Percentiles rank a stretch among this genome's conserved stretches.
phyloP scores from a whole-genome alignment of 2,888 invertebrate genomes.

The Patella pellucida region DNA sequence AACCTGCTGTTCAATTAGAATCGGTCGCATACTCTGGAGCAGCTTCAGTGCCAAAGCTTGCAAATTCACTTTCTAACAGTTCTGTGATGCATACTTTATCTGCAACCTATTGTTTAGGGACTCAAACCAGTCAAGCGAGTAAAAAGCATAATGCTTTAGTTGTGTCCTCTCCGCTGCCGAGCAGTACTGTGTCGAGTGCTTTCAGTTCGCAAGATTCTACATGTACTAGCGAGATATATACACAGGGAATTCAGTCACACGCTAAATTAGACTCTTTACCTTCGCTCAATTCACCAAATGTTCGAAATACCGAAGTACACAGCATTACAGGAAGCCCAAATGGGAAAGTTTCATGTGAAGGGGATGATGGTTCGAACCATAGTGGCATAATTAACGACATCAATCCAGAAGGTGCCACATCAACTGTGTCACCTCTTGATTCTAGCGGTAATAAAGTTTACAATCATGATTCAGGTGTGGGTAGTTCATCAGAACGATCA shows the following conservation, averaged over 20 bases:
- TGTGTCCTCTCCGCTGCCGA: conserved; percentile 18
- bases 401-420: conserved; percentile 38
- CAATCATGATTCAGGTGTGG: conserved; percentile 64
- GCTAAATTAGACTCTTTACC: conserved; percentile 23
- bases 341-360: conserved; percentile 42
- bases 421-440: conserved; percentile 46
- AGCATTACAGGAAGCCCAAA: conserved; percentile 24
- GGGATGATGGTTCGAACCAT: conserved; percentile 60
- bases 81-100: conserved; percentile 7
- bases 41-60: conserved; percentile 13
- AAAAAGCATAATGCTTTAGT: conserved; percentile 10
- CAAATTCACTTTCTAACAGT: conserved; percentile 2
- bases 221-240: neutral
- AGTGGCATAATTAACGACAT: conserved; percentile 49
- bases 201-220: neutral
- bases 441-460: conserved; percentile 47
- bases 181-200: conserved; percentile 14
- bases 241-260: conserved; percentile 13
- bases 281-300: conserved; percentile 37
- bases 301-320: conserved; percentile 30
- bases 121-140: conserved; percentile 10
- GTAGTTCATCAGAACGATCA: conserved; percentile 62
- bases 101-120: conserved; percentile 16
- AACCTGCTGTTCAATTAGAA: neutral
- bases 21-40: neutral